Evolutionary conservation across 2,888 invertebrate species (phyloP), one percentile per base, ranked within the genome.

Genomic region (Drosophila nr. fundita): DNA sequence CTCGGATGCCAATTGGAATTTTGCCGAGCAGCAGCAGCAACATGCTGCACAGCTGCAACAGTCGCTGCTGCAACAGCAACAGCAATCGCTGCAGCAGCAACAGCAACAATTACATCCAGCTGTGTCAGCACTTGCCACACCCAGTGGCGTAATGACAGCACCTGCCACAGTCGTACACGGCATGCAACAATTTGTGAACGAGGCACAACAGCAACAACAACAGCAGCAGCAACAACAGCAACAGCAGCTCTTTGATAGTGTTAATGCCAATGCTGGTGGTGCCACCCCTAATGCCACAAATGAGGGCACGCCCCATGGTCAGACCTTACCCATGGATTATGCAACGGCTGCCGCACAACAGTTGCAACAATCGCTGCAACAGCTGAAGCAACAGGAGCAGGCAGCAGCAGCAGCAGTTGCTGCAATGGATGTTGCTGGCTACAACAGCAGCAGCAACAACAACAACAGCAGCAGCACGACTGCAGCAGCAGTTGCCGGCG

Each of bases 211-310:
- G 27, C 78, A 76, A 2, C 79, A 78, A 5, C 76, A 83, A 32
- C 32, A 30, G 30, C 30, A 32, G n/a, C 95, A 94, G 84, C 92
- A 91, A 21, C 91, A 91, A 61, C 92, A 92, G 66, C 95, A 94
- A 87, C 93, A 95, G 73, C 94, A 94, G 67, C 93, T 94, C 65
- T 92, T 94, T 34, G 94, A 95, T 71, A 93, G 85, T 68, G 88
- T 84, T n/a, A 91, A 91, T 76, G 87, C 84, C 30, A 90, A 90
- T 75, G 79, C 83, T 74, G 79, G 82, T 53, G 76, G 72, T 45
- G 45, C 45, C 54, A 80, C 83, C 50, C 80, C 83, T 21, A 85
- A 74, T 60, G 65, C 79, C 10, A 59, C 73, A 21, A 53, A 72
- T 21, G 70, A 87, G 60, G 69, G 78, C 15, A 80, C 84, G 34